phyloP scores from a whole-genome alignment of 37 sponge, comb jelly and placozoan genomes.

The Tethya wilhelma region DNA sequence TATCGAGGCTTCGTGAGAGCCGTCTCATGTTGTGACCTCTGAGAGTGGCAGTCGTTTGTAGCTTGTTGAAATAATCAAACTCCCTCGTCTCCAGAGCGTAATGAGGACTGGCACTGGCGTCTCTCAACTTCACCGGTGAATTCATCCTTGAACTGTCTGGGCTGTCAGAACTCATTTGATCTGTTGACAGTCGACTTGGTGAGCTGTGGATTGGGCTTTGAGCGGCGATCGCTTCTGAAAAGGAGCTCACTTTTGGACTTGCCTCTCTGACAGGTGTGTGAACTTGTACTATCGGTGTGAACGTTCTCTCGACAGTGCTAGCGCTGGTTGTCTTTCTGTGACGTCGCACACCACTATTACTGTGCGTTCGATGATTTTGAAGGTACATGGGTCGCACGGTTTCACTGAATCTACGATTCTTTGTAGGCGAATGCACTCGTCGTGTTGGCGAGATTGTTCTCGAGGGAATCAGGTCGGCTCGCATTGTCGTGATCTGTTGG shows the following conservation, averaged over 20 bases:
- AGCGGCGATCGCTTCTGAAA: too few relatives aligned
- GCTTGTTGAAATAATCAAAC: not conserved
- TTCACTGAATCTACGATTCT: constrained; percentile 30
- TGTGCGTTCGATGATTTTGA: not conserved
- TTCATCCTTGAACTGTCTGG: constrained; percentile 33
- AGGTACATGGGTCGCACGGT: not conserved
- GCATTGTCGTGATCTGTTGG: constrained; percentile 70
- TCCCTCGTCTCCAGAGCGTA: not conserved
- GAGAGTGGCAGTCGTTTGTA: not conserved
- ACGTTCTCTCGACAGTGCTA: not conserved
- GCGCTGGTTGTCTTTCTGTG: not conserved
- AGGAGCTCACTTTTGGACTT: too few relatives aligned
- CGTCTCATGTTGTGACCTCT: constrained; percentile 22
- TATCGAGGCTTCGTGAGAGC: constrained; percentile 39
- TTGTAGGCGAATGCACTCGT: constrained; percentile 10
- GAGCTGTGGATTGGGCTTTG: not conserved
- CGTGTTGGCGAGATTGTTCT: not conserved
- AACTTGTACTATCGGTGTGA: not conserved
- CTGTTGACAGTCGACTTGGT: not conserved
- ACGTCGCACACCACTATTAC: not conserved
- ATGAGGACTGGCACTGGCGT: not conserved
- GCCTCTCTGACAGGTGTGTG: constrained; percentile 8
- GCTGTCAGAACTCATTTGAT: constrained; percentile 30
- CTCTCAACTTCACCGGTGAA: not conserved
- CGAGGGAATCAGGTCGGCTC: constrained; percentile 59